Conservation (phyloP, 2,797 vertebrate genomes). For the Natrix natrix region DNA sequence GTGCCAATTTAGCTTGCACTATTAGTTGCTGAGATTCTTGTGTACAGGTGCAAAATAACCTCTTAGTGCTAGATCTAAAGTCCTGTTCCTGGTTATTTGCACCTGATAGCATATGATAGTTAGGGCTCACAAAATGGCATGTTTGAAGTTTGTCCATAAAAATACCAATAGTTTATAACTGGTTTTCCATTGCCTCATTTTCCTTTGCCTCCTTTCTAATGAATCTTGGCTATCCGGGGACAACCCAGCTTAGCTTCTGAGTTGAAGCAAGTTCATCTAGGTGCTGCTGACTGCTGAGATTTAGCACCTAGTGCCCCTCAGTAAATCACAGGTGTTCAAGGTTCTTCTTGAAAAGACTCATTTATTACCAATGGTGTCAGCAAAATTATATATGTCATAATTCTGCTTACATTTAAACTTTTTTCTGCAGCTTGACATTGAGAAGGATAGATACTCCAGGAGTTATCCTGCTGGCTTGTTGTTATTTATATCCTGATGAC, state of each 20-base stretch:
- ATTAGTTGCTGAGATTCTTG: not conserved
- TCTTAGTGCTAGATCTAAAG: not conserved
- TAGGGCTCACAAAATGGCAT: not conserved
- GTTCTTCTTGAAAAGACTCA: slow-evolving; percentile 7
- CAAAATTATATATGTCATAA: not conserved
- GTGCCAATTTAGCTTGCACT: not conserved
- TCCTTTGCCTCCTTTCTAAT: not conserved
- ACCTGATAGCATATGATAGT: not conserved
- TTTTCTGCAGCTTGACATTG: slow-evolving; percentile 20
- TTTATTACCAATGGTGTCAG: not conserved
- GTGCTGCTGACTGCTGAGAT: not conserved
- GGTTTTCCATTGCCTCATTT: not conserved
- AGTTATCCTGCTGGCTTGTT: slow-evolving; percentile 4
- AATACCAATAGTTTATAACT: not conserved
- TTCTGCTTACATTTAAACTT: slow-evolving; percentile 31
- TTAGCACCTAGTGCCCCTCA: not conserved
- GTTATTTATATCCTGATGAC: not conserved
- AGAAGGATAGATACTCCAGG: slow-evolving; percentile 5
- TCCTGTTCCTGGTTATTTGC: not conserved
- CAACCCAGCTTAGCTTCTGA: not conserved
- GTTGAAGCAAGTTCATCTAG: not conserved
- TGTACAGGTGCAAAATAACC: not conserved
- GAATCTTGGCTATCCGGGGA: not conserved
- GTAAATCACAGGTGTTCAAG: slow-evolving; percentile 15
- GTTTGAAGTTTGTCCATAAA: not conserved